A percentile compares a stretch with the other conserved stretches of the same genome.
Conservation (phyloP, 2,113 vertebrate species). For the Cavia aperea region DNA sequence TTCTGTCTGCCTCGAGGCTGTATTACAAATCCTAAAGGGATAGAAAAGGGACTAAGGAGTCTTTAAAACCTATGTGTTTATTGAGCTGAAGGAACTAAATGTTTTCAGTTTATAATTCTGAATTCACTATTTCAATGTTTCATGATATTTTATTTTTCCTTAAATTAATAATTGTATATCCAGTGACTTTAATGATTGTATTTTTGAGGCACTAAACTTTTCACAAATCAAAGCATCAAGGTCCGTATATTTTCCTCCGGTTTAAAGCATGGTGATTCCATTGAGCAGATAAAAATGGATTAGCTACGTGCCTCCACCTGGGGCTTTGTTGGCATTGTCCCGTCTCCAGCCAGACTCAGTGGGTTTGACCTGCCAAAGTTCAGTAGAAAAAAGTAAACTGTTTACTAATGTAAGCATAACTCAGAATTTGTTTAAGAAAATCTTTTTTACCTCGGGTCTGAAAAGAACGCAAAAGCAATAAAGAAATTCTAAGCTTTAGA, state of each 20-base stretch:
- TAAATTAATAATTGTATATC: constrained; percentile 17
- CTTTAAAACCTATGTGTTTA: constrained; percentile 17
- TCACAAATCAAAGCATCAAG: constrained; percentile 21
- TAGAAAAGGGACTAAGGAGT: background rate
- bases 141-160: constrained; percentile 15
- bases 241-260: background rate
- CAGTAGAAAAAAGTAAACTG: background rate
- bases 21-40: background rate
- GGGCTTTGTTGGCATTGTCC: background rate
- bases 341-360: background rate
- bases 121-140: constrained; percentile 33
- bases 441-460: background rate
- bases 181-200: constrained; percentile 5
- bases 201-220: constrained; percentile 22
- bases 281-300: constrained; percentile 34
- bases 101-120: constrained; percentile 38
- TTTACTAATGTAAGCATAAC: background rate
- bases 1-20: constrained; percentile 12
- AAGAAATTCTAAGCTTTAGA: background rate
- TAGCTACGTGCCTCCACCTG: background rate
- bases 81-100: constrained; percentile 14
- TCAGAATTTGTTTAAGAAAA: background rate
- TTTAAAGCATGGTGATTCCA: background rate
- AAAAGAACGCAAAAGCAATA: background rate
- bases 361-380: background rate